Evolutionary conservation across 2,888 invertebrate genomes (phyloP).

Genomic region (Papilio elwesi): DNA sequence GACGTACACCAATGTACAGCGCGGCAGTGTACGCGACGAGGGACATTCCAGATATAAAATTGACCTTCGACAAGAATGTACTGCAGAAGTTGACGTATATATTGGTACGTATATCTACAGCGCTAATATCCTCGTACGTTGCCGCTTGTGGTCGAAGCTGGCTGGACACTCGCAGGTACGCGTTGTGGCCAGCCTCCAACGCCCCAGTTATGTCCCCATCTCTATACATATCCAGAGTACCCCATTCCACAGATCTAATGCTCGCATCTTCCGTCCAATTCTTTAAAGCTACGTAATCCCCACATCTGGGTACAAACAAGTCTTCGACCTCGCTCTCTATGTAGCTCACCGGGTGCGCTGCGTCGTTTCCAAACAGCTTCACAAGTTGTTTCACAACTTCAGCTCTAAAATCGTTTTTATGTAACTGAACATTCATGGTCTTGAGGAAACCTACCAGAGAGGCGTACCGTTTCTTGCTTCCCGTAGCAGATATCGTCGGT

Average conservation of each 20-base stretch:
- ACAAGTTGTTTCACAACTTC: slow-evolving; percentile 69
- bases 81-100: slow-evolving; percentile 51
- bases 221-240: slow-evolving; percentile 72
- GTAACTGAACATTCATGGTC: slow-evolving; percentile 55
- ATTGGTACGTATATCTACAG: slow-evolving; percentile 54
- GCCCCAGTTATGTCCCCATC: slow-evolving; percentile 75
- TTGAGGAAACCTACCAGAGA: slow-evolving; percentile 68
- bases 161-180: slow-evolving; percentile 68
- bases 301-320: slow-evolving; percentile 70
- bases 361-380: slow-evolving; percentile 68
- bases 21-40: slow-evolving; percentile 54
- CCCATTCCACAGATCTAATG: slow-evolving; percentile 67
- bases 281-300: slow-evolving; percentile 68
- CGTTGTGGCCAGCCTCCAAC: slow-evolving; percentile 72
- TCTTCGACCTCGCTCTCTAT: slow-evolving; percentile 64
- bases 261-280: slow-evolving; percentile 51
- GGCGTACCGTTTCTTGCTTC: slow-evolving; percentile 58
- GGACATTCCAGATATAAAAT: slow-evolving; percentile 55
- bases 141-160: slow-evolving; percentile 73
- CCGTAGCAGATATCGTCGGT: slow-evolving; percentile 64
- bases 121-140: slow-evolving; percentile 65
- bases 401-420: slow-evolving; percentile 50
- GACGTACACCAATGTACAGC: slow-evolving; percentile 53
- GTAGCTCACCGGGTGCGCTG: slow-evolving; percentile 63
- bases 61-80: slow-evolving; percentile 57